These are phyloP conservation scores for Actias luna DNA, from an alignment of 2,888 invertebrate genomes.

Conservation along the genomic window DNA sequence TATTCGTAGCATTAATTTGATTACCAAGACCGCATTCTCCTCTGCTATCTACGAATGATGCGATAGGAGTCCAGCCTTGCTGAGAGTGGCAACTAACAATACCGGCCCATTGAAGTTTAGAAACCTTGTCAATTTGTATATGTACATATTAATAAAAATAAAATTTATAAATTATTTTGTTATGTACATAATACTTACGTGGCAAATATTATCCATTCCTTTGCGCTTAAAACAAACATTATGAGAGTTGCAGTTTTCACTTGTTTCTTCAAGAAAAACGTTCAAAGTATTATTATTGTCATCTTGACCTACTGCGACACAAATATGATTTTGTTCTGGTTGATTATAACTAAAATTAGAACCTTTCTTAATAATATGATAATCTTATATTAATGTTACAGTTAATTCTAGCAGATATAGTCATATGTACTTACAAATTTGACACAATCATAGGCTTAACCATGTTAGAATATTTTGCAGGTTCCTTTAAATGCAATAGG, in stretches of 20 bases:
- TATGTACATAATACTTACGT: constrained; percentile 48
- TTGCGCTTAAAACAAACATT: constrained; percentile 79
- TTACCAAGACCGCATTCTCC: constrained; percentile 80
- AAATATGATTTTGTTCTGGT: constrained; percentile 68
- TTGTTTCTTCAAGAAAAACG: constrained; percentile 70
- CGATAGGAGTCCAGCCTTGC: constrained; percentile 87
- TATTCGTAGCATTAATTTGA: constrained; percentile 70
- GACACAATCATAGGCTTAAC: constrained; percentile 84
- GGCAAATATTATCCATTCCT: constrained; percentile 54
- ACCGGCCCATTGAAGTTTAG: constrained; percentile 82
- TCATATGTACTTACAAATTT: constrained; percentile 61
- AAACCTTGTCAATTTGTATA: constrained; percentile 36
- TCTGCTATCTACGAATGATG: constrained; percentile 82
- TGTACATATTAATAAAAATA: background rate
- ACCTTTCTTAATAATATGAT: background rate
- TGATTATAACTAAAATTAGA: constrained; percentile 46
- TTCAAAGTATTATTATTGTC: constrained; percentile 74
- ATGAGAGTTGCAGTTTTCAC: constrained; percentile 73
- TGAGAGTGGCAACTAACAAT: constrained; percentile 85
- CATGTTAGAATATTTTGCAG: constrained; percentile 82
- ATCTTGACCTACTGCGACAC: constrained; percentile 84
- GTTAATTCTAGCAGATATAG: background rate
- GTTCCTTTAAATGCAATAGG: constrained; percentile 83
- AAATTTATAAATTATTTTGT: background rate
- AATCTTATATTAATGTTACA: constrained; percentile 7